Evolutionary conservation across 2,113 vertebrate species (phyloP), one percentile per base, ranked within the genome.

Genomic region (Ursus arctos): DNA sequence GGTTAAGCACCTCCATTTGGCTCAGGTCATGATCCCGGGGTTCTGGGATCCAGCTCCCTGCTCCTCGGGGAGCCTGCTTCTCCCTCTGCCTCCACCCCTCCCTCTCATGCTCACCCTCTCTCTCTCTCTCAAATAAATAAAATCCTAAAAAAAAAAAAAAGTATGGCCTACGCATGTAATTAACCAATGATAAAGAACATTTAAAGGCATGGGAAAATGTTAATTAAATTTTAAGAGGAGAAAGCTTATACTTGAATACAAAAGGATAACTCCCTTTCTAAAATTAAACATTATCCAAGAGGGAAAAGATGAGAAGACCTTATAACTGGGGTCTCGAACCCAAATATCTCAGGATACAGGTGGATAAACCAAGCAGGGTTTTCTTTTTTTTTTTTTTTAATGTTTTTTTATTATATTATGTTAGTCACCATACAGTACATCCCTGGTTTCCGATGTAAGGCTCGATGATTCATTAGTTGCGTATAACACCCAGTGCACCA

Each of bases 221-320:
- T 89, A 86, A 49, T 72, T 65, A 92, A 97, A 90, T 53, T 91
- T 9, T 51, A 92, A 93, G 12, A 80, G 8, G 63, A 40, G 63
- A 94, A 81, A 63, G 21, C 16, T 85, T 59, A 81, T 24, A 88
- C 47, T 15, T 83, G 3, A 94, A 65, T 53, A 49, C 51, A n/a
- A 93, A 96, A 97, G 14, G 16, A 77, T 88, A 94, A 43, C 24
- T 90, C 49, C 13, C 77, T 40, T 79, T 96, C 82, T 10, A 36
- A 94, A 92, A 49, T 69, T 85, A 94, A 84, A 63, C 93, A 69
- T 63, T 85, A 71, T 47, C 22, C 31, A 77, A 92, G 43, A 86
- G 63, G 12, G 63, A 69, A 77, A 96, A 84, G 11, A 51, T 11
- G 26, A 33, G 14, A 65, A 80, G 43, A 6, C 13, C 24, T 92